A percentile compares a stretch with the other conserved stretches of the same genome.
Evolutionary conservation across 2,113 vertebrate genomes (phyloP).

Genomic region (Ctenomys sociabilis): DNA sequence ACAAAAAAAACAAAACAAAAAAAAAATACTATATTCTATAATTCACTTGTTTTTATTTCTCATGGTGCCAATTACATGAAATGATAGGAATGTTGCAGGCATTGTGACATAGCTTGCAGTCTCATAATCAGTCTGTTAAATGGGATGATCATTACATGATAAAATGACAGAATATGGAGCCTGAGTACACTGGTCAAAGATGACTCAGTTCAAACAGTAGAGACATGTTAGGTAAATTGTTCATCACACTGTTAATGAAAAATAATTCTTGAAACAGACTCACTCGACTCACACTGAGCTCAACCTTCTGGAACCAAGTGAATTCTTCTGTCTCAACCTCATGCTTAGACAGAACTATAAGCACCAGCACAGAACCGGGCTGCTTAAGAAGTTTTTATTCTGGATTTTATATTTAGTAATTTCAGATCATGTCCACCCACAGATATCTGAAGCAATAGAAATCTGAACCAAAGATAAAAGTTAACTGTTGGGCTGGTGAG

Average conservation of each 20-base stretch:
- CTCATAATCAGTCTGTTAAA: background rate
- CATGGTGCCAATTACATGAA: background rate
- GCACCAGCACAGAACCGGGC: rapidly evolving
- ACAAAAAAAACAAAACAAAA: too few relatives aligned
- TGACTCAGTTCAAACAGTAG: too few relatives aligned
- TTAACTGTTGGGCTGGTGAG: background rate
- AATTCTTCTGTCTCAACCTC: background rate
- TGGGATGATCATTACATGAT: background rate
- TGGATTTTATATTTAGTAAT: background rate
- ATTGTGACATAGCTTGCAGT: background rate
- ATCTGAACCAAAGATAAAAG: background rate
- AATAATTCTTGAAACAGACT: background rate
- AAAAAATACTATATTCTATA: too few relatives aligned
- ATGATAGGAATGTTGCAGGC: background rate
- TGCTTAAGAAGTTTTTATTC: background rate
- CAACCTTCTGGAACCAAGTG: background rate
- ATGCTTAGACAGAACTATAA: background rate
- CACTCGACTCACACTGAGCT: background rate
- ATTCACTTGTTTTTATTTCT: background rate
- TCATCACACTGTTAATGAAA: background rate
- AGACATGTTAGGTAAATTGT: background rate
- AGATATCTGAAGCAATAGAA: background rate
- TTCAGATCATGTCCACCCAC: too few relatives aligned
- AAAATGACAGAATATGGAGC: background rate
- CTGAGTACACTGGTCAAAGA: background rate